phyloP scores from a whole-genome alignment of 2,888 invertebrate species.

The Polia nebulosa region DNA sequence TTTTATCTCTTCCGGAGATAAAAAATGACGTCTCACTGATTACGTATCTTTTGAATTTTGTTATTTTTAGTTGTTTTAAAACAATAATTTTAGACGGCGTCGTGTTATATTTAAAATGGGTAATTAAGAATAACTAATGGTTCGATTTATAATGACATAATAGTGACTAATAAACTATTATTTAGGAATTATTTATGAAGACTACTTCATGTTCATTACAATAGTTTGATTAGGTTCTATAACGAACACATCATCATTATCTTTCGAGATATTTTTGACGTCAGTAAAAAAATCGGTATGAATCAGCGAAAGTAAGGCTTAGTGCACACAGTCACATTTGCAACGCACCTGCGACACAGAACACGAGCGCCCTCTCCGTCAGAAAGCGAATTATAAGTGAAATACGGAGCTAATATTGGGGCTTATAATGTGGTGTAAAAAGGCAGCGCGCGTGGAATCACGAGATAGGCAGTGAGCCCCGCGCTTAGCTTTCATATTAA shows the following conservation, averaged over 20 bases:
- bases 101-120: constrained; percentile 68
- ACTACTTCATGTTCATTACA: constrained; percentile 30
- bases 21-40: constrained; percentile 82
- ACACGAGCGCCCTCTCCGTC: constrained; percentile 72
- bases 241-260: background rate
- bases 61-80: constrained; percentile 68
- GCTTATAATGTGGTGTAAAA: constrained; percentile 81
- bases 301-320: constrained; percentile 55
- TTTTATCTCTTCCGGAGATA: constrained; percentile 88
- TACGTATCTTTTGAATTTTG: constrained; percentile 74
- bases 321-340: constrained; percentile 67
- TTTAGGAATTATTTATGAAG: too few species aligned
- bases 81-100: constrained; percentile 71
- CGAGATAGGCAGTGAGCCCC: constrained; percentile 77
- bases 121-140: constrained; percentile 73
- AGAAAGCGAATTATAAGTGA: constrained; percentile 80
- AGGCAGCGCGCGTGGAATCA: constrained; percentile 79
- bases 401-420: constrained; percentile 80
- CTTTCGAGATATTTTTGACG: constrained; percentile 8
- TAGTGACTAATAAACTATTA: constrained; percentile 51
- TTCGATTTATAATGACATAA: constrained; percentile 71
- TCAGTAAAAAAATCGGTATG: constrained; percentile 20
- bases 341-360: constrained; percentile 64
- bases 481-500: constrained; percentile 77
- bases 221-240: constrained; percentile 37